Percentiles rank a stretch among this genome's conserved stretches.
Conservation (phyloP, 2,797 vertebrate species). For the Apogon talboti region DNA sequence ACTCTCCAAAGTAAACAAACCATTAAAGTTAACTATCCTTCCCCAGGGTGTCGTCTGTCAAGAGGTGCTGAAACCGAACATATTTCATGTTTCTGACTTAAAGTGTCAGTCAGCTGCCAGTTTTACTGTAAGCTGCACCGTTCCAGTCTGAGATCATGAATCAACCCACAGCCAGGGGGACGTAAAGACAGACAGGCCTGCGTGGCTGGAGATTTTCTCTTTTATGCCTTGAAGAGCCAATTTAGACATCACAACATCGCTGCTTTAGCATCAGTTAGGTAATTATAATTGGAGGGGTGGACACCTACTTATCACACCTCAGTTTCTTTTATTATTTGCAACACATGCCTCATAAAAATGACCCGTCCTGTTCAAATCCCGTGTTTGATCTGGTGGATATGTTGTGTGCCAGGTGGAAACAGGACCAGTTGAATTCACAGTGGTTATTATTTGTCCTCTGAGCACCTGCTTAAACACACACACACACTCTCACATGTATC, state of each 20-base stretch:
- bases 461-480: conserved; percentile 75
- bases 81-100: conserved; percentile 67
- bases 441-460: conserved; percentile 72
- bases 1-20: conserved; percentile 76
- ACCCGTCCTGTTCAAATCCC: conserved; percentile 18
- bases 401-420: conserved; percentile 69
- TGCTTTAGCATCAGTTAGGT: conserved; percentile 48
- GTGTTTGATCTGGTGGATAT: conserved; percentile 11
- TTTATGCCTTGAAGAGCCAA: conserved; percentile 55
- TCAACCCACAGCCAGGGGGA: conserved; percentile 32
- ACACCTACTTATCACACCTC: conserved; percentile 45
- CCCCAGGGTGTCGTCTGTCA: conserved; percentile 51
- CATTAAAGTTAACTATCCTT: conserved; percentile 76
- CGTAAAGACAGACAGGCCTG: conserved; percentile 36
- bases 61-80: conserved; percentile 65
- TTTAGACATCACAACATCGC: conserved; percentile 50
- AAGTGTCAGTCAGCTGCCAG: conserved; percentile 67
- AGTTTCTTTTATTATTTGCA: conserved; percentile 39
- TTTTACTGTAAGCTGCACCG: conserved; percentile 37
- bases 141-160: conserved; percentile 59
- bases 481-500: conserved; percentile 27
- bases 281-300: conserved; percentile 55
- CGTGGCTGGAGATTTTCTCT: conserved; percentile 34
- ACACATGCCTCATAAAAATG: conserved; percentile 41
- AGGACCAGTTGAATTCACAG: conserved; percentile 63